These are phyloP conservation scores for Carollia perspicillata DNA, from an alignment of 2,113 vertebrate genomes.

Conservation along the genomic window DNA sequence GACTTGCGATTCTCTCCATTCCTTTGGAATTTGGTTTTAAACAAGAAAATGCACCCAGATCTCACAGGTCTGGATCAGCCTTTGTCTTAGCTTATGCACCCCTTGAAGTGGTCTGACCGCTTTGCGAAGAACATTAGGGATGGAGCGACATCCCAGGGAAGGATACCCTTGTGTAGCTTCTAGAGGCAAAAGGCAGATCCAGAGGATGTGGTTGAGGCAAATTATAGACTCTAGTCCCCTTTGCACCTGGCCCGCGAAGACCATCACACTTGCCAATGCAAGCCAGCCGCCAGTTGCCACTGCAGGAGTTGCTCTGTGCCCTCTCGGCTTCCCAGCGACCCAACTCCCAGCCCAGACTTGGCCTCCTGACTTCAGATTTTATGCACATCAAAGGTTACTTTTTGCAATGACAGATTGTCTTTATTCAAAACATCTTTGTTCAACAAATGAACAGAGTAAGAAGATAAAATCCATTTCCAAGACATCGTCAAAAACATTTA, in stretches of 20 bases:
- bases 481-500: conserved; percentile 88
- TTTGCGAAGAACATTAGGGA: background rate
- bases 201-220: fast-evolving
- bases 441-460: conserved; percentile 92
- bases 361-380: conserved; percentile 58
- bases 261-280: background rate
- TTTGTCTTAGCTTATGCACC: conserved; percentile 25
- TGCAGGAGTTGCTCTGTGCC: background rate
- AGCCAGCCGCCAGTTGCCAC: background rate
- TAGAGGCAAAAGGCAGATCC: background rate
- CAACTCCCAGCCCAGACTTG: background rate
- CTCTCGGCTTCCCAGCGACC: background rate
- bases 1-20: background rate
- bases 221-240: background rate
- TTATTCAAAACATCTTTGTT: conserved; percentile 98
- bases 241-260: background rate
- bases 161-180: conserved; percentile 14
- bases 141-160: background rate
- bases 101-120: background rate
- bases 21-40: conserved; percentile 7
- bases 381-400: conserved; percentile 78
- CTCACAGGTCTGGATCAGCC: background rate
- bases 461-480: conserved; percentile 93
- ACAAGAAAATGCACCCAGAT: background rate
- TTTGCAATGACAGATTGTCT: conserved; percentile 95